Conservation (phyloP, 2,113 vertebrate genomes). For the Eptatretus burgeri region DNA sequence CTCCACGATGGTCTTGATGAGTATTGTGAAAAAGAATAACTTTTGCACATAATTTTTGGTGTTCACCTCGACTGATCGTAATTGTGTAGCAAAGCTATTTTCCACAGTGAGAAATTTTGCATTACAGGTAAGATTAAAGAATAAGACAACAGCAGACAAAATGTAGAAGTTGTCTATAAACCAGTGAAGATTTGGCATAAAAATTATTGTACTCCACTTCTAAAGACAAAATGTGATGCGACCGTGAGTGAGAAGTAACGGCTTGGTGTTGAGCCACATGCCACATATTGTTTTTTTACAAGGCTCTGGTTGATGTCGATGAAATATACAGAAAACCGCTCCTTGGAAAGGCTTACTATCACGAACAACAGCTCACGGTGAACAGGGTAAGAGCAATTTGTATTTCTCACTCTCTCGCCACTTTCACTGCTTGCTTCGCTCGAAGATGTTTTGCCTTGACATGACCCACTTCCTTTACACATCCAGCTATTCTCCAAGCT, state of each 20-base stretch:
- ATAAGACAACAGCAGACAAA: not conserved
- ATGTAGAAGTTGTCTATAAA: not conserved
- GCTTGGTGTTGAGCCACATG: not conserved
- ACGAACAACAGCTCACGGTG: constrained; percentile 56
- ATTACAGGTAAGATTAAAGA: no score
- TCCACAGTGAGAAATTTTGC: no score
- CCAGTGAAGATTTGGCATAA: not conserved
- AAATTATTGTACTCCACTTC: not conserved
- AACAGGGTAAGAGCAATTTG: constrained; percentile 27
- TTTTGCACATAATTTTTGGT: no score
- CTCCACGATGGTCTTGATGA: no score
- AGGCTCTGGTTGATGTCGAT: constrained; percentile 91
- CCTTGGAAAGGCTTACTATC: constrained; percentile 49
- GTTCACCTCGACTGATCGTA: no score
- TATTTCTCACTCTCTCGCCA: no score
- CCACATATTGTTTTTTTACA: constrained; percentile 8
- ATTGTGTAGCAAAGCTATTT: no score
- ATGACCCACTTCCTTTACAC: no score
- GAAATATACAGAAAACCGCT: constrained; percentile 79
- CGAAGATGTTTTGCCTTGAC: no score
- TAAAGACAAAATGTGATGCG: not conserved
- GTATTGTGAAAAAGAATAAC: no score
- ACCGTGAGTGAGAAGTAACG: not conserved
- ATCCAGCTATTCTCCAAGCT: no score
- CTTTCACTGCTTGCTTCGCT: no score